These are phyloP conservation scores for Pseudomyrmex sp. DNA, from an alignment of 1,140 invertebrate genomes.

Conservation along the genomic window DNA sequence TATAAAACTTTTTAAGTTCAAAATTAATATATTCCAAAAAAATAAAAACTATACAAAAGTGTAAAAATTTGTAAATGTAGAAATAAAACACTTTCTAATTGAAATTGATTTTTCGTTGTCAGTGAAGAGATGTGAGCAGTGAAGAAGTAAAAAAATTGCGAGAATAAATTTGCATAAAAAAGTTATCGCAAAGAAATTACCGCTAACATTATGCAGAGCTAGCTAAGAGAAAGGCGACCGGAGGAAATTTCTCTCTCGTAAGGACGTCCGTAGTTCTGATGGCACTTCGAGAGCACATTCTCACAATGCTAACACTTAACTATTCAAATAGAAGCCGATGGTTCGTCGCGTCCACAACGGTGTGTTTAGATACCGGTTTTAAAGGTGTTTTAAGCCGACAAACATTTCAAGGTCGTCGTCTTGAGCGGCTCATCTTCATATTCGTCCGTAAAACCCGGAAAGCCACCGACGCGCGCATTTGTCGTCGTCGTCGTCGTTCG, in stretches of 20 bases:
- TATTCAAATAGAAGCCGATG: conserved; percentile 45
- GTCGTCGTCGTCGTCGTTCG: neutral
- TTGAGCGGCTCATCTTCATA: conserved; percentile 19
- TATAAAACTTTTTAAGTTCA: neutral
- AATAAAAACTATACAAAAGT: too few species aligned
- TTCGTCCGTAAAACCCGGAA: conserved; percentile 35
- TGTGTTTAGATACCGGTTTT: conserved; percentile 71
- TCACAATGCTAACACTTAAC: conserved; percentile 55
- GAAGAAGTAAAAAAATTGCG: too few species aligned
- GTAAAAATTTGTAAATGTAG: too few species aligned
- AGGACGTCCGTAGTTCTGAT: conserved; percentile 46
- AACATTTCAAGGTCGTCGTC: conserved; percentile 69
- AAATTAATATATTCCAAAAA: neutral
- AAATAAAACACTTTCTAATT: too few species aligned
- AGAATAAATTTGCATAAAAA: conserved; percentile 44
- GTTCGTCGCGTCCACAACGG: conserved; percentile 15
- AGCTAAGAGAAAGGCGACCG: neutral
- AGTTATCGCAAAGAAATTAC: conserved; percentile 25
- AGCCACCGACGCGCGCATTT: conserved; percentile 17
- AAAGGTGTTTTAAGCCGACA: conserved; percentile 68
- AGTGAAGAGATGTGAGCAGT: too few species aligned
- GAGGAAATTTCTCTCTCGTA: conserved; percentile 37
- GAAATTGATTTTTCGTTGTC: too few species aligned
- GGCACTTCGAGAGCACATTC: conserved; percentile 43
- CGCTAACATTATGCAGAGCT: neutral